Conservation (phyloP, 2,888 invertebrate genomes). For the Leistus spinibarbis region DNA sequence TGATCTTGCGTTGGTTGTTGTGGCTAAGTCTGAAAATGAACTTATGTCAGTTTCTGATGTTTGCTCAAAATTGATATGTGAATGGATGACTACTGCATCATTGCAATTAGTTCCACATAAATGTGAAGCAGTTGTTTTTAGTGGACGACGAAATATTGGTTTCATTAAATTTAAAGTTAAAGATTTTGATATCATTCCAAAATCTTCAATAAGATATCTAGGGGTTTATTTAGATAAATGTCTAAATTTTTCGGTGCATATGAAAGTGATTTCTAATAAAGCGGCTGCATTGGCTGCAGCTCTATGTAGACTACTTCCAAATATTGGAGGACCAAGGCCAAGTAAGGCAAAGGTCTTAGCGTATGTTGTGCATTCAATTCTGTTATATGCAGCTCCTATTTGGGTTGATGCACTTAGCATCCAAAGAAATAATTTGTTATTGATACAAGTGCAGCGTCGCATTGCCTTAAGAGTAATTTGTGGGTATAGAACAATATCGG, state of each 20-base stretch:
- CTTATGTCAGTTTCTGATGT: not conserved
- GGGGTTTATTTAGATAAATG: not conserved
- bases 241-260: not conserved
- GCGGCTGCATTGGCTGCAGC: not conserved
- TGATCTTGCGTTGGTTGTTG: too few relatives aligned
- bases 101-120: slow-evolving; percentile 20
- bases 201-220: not conserved
- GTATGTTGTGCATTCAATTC: not conserved
- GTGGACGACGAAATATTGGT: not conserved
- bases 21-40: too few relatives aligned
- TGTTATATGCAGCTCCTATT: not conserved
- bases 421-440: too few relatives aligned
- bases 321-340: not conserved
- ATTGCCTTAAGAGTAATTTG: too few relatives aligned
- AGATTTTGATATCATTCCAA: not conserved
- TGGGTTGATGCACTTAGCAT: not conserved
- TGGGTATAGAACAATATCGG: too few relatives aligned
- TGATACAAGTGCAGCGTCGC: not conserved
- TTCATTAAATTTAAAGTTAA: not conserved
- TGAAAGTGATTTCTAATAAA: not conserved
- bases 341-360: not conserved
- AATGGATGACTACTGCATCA: slow-evolving; percentile 6
- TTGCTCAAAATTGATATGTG: not conserved
- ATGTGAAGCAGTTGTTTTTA: slow-evolving; percentile 24
- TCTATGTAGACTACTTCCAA: not conserved